phyloP scores from a whole-genome alignment of 2,888 invertebrate genomes.

The Stegana nigrithorax region DNA sequence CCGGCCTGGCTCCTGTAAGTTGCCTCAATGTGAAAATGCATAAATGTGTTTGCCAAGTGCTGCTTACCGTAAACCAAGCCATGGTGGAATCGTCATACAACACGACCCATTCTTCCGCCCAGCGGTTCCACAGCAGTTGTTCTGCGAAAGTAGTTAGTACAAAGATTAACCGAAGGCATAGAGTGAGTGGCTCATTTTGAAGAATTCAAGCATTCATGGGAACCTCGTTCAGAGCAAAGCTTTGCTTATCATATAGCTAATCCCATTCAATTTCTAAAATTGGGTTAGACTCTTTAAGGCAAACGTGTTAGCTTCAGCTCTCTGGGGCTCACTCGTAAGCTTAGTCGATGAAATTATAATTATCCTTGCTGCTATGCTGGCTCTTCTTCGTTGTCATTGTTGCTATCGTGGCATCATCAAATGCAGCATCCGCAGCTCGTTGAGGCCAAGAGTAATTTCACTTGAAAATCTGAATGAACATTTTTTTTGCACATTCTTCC shows the following conservation, averaged over 20 bases:
- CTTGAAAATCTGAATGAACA: conserved; percentile 26
- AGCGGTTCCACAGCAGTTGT: conserved; percentile 80
- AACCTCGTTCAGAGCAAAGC: too few species aligned
- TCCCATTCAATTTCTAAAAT: too few species aligned
- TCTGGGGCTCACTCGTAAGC: too few species aligned
- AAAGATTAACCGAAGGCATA: too few species aligned
- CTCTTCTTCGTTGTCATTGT: not conserved
- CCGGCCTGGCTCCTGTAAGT: conserved; percentile 65
- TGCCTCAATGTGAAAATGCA: too few species aligned
- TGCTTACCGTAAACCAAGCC: conserved; percentile 83
- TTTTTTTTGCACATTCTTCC: not conserved
- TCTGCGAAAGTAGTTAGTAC: too few species aligned
- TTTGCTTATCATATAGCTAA: too few species aligned
- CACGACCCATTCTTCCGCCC: conserved; percentile 88
- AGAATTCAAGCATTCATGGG: too few species aligned
- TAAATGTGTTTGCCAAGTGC: too few species aligned
- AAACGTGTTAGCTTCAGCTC: too few species aligned
- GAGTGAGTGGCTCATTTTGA: too few species aligned
- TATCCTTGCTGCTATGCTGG: conserved; percentile 5
- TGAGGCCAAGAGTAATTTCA: conserved; percentile 35
- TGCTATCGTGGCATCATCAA: not conserved
- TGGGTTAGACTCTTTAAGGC: too few species aligned
- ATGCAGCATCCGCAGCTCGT: not conserved
- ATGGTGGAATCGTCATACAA: conserved; percentile 87
- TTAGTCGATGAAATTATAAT: not conserved